Base-by-base conservation (phyloP, 2,797 vertebrate genomes). In the Antrozous pallidus region DNA sequence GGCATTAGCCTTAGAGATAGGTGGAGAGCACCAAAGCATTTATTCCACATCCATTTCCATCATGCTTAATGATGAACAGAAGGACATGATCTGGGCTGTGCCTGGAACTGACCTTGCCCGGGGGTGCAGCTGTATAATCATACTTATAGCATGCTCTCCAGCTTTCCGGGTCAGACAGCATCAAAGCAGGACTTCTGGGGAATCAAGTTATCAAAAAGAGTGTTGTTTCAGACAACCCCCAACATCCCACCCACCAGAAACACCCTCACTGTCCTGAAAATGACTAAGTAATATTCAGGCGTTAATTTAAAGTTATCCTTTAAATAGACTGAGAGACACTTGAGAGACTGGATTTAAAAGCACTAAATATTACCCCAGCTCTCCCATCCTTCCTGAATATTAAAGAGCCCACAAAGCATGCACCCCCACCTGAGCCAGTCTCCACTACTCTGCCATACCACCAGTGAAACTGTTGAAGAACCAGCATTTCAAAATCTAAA, bases 21-120 rank as follows among this genome's bases (percentile, higher is more conserved):
- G 38, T 6, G 11, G 24, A 20, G n/a, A 45, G 54, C 31, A 8
- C 28, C 3, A 2, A 33, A 4, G 26, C 17, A 11, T 18, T 47
- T 16, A 45, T 26, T 40, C 36, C 20, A n/a, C 42, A 26, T 11
- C 8, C 28, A 6, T 38, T n/a, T 10, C 31, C 26, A 9, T 73
- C 13, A 6, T 0, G 5, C 7, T 82, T 16, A 69, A 14, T 1
- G 26, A 65, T 61, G 4, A 77, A 22, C 82, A 56, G 33, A 18
- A 2, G 2, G 20, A 42, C 5, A 2, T 1, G 6, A 9, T 1
- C n/a, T 10, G 77, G 54, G 6, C 16, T 16, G 22, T 0, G 0
- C 9, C 6, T 4, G 24, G 47, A 67, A 33, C 28, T 8, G 9
- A 42, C 40, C 3, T 3, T 49, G 61, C 61, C 1, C n/a, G 20